Conservation (phyloP, 2,888 invertebrate genomes). For the Luperina nickerlii region DNA sequence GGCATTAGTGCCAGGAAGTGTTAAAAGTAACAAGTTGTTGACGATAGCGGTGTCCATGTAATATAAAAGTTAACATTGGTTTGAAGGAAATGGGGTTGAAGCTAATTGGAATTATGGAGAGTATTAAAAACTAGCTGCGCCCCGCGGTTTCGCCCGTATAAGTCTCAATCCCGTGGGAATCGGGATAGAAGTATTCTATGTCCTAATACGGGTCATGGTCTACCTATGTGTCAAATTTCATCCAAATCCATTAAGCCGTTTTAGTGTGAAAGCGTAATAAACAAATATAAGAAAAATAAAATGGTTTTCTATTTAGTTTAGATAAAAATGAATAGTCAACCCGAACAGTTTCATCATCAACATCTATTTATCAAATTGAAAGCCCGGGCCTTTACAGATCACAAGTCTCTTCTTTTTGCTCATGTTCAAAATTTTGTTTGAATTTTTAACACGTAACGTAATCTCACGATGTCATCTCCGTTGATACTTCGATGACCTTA, state of each 20-base stretch:
- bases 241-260: too few relatives aligned
- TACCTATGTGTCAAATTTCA: too few relatives aligned
- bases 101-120: not conserved
- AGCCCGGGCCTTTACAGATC: not conserved
- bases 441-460: not conserved
- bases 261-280: too few relatives aligned
- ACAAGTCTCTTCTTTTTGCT: not conserved
- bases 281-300: not conserved
- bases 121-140: not conserved
- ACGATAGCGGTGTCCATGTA: conserved; percentile 44
- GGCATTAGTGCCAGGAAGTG: conserved; percentile 63
- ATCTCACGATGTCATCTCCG: not conserved
- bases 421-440: not conserved
- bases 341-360: not conserved
- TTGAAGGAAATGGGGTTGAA: not conserved
- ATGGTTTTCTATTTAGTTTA: not conserved
- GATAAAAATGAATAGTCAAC: not conserved
- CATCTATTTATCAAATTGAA: not conserved
- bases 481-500: conserved; percentile 7
- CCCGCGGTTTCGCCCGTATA: too few relatives aligned
- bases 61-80: not conserved
- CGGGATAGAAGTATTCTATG: too few relatives aligned
- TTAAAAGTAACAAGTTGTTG: conserved; percentile 59
- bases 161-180: too few relatives aligned
- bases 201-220: too few relatives aligned